phyloP scores from a whole-genome alignment of 64 coral and sea anemone species.

The Stylophora pistillata region DNA sequence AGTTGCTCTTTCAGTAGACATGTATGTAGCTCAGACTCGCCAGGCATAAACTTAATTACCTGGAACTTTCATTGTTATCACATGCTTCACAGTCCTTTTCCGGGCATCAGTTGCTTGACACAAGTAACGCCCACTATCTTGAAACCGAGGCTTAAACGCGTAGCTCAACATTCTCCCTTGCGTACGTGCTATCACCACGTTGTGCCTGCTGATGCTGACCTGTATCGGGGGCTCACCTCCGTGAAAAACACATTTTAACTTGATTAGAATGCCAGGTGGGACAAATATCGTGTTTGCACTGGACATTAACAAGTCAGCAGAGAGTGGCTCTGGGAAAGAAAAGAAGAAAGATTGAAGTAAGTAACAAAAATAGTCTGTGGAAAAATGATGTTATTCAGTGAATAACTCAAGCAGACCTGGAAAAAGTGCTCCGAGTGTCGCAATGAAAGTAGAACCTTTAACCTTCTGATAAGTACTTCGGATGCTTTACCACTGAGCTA shows the following conservation, averaged over 20 bases:
- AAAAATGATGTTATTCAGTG: too few species aligned
- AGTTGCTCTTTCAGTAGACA: too few species aligned
- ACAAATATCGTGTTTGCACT: conserved; percentile 9
- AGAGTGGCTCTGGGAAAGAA: not conserved
- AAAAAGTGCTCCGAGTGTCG: too few species aligned
- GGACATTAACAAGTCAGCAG: not conserved
- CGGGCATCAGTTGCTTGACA: conserved; percentile 24
- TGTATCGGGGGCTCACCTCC: conserved; percentile 43
- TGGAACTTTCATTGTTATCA: conserved; percentile 11
- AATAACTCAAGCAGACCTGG: too few species aligned
- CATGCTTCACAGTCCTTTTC: not conserved
- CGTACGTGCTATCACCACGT: not conserved
- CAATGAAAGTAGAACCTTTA: too few species aligned
- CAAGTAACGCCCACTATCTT: conserved; percentile 8
- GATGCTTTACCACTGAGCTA: too few species aligned
- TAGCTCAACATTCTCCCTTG: conserved; percentile 2
- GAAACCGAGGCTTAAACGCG: not conserved
- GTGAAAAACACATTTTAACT: conserved; percentile 11
- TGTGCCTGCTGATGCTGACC: conserved; percentile 25
- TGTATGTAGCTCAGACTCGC: too few species aligned
- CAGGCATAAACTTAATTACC: not conserved
- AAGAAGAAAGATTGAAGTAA: not conserved
- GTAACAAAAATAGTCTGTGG: too few species aligned
- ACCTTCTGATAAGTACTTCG: too few species aligned
- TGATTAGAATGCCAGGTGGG: not conserved